Evolutionary conservation across 2,888 invertebrate species (phyloP), one percentile per base, ranked within the genome.

Genomic region (Drymonia ruficornis): DNA sequence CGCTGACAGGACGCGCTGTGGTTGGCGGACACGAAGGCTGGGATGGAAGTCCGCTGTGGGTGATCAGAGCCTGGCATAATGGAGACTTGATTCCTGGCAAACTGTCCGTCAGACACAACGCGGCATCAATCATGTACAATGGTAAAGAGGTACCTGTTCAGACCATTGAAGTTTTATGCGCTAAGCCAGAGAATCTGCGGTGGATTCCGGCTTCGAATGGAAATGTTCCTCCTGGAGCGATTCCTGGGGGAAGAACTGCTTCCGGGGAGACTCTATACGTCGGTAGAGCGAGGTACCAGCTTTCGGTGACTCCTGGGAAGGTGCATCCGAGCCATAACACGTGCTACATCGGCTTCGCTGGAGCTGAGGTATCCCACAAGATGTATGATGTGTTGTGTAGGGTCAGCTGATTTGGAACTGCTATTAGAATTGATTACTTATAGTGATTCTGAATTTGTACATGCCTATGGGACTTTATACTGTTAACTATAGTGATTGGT

Each of bases 281-380:
- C 0, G 94, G 94, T 0, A 84, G 94, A 61, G 94, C 94, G 0
- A 81, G 87, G 38, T 93, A 94, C 71, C 94, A 94, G 73, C 85
- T 94, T 9, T 94, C 93, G 0, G 77, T 94, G 9, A 92, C 94
- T 5, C 94, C 94, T 2, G 95, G 95, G 11, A 94, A 94, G 70
- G 81, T 94, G 7, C 90, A 91, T 4, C 91, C 91, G 0, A 89
- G 88, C 52, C 88, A 88, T 49, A 81, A 84, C 31, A 73, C 81
- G 11, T 91, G 91, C 51, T 91, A 89, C 55, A 93, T 93, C 9
- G 83, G 84, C 0, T 91, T 92, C 52, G 86, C 78, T 12, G 93
- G 93, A 0, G 75, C 79, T 1, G 92, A 92, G 65, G 86, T 91
- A 0, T 74, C 89, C 0, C 83, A 86, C 31, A 89, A 86, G 53